A percentile compares a stretch with the other conserved stretches of the same genome.
phyloP scores from a whole-genome alignment of 2,113 vertebrate genomes.

The Hypomesus transpacificus region DNA sequence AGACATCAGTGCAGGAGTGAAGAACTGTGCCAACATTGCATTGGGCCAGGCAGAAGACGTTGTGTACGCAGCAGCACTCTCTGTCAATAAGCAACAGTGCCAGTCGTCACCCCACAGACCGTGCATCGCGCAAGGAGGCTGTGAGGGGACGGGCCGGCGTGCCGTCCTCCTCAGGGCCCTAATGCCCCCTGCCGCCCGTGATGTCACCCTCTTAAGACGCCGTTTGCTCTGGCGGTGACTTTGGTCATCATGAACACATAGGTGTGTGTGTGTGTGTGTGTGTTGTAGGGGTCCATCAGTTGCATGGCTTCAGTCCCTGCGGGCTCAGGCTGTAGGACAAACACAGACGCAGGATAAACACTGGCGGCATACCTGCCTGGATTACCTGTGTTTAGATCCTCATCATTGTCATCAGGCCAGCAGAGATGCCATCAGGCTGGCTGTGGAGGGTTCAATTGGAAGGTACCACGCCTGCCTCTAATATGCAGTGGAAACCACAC shows the following conservation, averaged over 20 bases:
- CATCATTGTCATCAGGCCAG: constrained; percentile 21
- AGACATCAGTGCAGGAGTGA: not conserved
- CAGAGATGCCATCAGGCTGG: constrained; percentile 9
- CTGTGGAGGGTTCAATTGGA: constrained; percentile 39
- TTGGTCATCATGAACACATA: not conserved
- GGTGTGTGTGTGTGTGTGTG: not conserved
- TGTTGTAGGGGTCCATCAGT: not conserved
- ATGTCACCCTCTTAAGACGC: no score
- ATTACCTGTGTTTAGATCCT: constrained; percentile 47
- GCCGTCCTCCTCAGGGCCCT: no score
- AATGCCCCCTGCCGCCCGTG: no score
- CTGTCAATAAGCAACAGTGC: constrained; percentile 3
- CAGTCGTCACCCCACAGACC: no score
- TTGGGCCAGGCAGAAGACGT: not conserved
- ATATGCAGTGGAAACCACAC: no score
- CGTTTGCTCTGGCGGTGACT: not conserved
- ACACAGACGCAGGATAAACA: constrained; percentile 47
- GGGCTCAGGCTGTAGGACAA: constrained; percentile 21
- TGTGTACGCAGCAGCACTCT: not conserved
- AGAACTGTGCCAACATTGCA: not conserved
- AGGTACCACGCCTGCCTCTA: constrained; percentile 8
- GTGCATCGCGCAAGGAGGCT: no score
- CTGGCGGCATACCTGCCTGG: constrained; percentile 47
- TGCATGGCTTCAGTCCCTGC: constrained; percentile 9
- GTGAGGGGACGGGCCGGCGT: no score